Evolutionary conservation across 2,888 invertebrate species (phyloP).

Genomic region (Morpho achilles): DNA sequence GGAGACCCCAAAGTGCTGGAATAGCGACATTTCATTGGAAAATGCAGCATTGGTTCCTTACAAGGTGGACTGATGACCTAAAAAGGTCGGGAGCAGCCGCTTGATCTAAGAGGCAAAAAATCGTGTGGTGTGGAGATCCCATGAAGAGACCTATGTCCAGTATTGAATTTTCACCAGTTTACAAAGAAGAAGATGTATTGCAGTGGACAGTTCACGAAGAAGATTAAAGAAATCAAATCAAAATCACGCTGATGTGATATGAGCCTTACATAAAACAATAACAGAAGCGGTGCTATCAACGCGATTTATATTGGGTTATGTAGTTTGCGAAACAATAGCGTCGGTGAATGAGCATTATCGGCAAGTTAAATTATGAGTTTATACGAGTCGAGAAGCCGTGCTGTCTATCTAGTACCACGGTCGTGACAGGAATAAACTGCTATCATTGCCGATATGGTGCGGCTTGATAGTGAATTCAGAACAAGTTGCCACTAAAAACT

Average conservation of each 20-base stretch:
- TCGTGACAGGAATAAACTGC: constrained; percentile 49
- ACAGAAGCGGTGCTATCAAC: constrained; percentile 3
- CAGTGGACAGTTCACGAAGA: too few relatives aligned
- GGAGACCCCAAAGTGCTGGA: too few relatives aligned
- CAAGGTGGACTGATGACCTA: too few relatives aligned
- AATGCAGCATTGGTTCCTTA: too few relatives aligned
- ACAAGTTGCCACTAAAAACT: neutral
- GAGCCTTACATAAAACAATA: constrained; percentile 1
- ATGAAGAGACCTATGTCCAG: too few relatives aligned
- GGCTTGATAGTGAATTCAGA: constrained; percentile 6
- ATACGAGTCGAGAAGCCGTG: constrained; percentile 47
- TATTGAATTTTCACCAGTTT: too few relatives aligned
- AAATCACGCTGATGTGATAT: neutral
- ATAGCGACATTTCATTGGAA: too few relatives aligned
- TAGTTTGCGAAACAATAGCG: constrained; percentile 32
- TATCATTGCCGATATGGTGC: constrained; percentile 18
- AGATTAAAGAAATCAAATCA: too few relatives aligned
- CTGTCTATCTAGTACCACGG: constrained; percentile 53
- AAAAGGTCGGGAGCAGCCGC: too few relatives aligned
- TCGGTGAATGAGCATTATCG: constrained; percentile 58
- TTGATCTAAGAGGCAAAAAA: too few relatives aligned
- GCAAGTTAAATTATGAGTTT: constrained; percentile 55
- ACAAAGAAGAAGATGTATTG: too few relatives aligned
- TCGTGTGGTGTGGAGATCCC: too few relatives aligned
- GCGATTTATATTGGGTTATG: constrained; percentile 17